Conservation (phyloP, 2,113 vertebrate genomes). For the Romanogobio albipinnatus region DNA sequence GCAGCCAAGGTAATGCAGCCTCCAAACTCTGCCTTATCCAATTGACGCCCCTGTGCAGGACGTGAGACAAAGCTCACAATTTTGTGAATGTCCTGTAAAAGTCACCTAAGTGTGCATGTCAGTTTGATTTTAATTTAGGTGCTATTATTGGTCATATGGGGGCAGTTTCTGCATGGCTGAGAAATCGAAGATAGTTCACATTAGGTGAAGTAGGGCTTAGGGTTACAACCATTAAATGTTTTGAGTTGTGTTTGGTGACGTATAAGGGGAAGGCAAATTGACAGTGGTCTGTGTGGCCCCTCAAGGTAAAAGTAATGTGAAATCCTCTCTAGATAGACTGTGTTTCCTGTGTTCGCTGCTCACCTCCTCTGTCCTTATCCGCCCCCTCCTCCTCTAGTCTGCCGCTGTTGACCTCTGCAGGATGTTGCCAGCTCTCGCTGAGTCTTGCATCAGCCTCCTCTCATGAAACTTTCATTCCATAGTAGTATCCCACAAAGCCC, state of each 20-base stretch:
- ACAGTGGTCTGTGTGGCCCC: not conserved
- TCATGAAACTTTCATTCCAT: constrained; percentile 47
- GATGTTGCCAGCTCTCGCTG: constrained; percentile 49
- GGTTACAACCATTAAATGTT: not conserved
- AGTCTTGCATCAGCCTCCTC: constrained; percentile 58
- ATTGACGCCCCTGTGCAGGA: too few species aligned
- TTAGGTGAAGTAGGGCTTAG: constrained; percentile 10
- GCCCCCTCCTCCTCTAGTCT: not conserved
- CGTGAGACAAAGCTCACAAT: too few species aligned
- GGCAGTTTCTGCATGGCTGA: not conserved
- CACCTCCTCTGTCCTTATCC: constrained; percentile 11
- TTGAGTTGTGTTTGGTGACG: not conserved
- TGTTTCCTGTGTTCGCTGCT: constrained; percentile 10
- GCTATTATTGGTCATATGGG: not conserved
- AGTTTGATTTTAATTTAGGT: too few species aligned
- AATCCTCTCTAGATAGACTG: not conserved
- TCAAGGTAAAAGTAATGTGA: constrained; percentile 17
- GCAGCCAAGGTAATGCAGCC: too few species aligned
- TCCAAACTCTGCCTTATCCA: too few species aligned
- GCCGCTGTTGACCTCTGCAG: constrained; percentile 28
- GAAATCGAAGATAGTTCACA: not conserved
- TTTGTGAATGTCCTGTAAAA: too few species aligned
- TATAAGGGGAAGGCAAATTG: constrained; percentile 7
- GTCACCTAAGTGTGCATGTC: too few species aligned
- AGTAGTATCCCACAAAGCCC: constrained; percentile 38